These are phyloP conservation scores for Hypsibius dujardini DNA, from an alignment of 1,140 invertebrate genomes.

Conservation along the genomic window DNA sequence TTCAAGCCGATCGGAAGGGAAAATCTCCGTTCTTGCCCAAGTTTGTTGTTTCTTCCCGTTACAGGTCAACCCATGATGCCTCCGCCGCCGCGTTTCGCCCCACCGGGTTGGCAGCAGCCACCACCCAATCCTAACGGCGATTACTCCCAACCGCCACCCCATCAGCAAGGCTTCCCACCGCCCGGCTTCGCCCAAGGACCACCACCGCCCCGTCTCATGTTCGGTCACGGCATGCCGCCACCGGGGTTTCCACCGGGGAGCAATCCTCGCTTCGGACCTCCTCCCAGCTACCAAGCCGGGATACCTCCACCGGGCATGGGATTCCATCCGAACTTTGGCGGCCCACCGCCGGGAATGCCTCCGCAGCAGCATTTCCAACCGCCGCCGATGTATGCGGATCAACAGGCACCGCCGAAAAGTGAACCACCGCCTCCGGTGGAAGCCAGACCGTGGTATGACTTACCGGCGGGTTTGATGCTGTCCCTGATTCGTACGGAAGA, in stretches of 20 bases:
- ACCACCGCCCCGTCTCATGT: not conserved
- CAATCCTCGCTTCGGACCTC: not conserved
- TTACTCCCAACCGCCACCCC: not conserved
- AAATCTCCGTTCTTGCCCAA: too few relatives aligned
- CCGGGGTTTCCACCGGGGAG: not conserved
- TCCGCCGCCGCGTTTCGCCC: not conserved
- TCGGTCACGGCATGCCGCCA: slow-evolving; percentile 10
- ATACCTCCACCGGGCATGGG: not conserved
- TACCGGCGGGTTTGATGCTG: slow-evolving; percentile 85
- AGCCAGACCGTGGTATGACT: slow-evolving; percentile 79
- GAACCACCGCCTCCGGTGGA: slow-evolving; percentile 43
- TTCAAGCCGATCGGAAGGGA: too few relatives aligned
- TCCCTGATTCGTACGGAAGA: slow-evolving; percentile 77
- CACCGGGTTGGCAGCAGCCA: not conserved
- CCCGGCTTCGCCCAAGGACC: slow-evolving; percentile 6
- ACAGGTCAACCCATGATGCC: not conserved
- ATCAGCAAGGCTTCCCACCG: not conserved
- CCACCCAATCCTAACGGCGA: not conserved
- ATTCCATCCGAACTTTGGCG: not conserved
- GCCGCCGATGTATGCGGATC: slow-evolving; percentile 20
- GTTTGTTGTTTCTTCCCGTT: not conserved
- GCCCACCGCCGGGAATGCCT: slow-evolving; percentile 2
- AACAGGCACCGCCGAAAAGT: slow-evolving; percentile 20
- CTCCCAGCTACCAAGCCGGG: not conserved
- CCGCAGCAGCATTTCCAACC: slow-evolving; percentile 23